phyloP scores from a whole-genome alignment of 1,140 invertebrate genomes.

The Bombus confusus region DNA sequence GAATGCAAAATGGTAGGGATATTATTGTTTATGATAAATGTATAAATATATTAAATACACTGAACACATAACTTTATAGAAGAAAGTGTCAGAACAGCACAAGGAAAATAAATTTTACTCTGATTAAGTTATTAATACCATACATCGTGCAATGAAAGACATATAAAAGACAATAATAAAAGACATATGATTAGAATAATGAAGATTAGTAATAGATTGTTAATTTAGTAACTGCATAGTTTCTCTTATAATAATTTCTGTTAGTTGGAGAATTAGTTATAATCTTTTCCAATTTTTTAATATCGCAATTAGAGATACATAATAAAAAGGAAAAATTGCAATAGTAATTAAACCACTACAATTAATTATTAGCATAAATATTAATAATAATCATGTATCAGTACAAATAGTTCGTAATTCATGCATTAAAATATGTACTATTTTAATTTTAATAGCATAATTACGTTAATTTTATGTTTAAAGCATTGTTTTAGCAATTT shows the following conservation, averaged over 20 bases:
- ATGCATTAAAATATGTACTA: neutral
- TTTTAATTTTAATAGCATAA: neutral
- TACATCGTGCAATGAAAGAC: constrained; percentile 72
- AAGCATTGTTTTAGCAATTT: neutral
- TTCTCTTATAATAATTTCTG: constrained; percentile 1
- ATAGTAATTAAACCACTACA: neutral
- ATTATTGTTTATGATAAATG: constrained; percentile 8
- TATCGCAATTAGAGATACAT: neutral
- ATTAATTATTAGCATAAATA: neutral
- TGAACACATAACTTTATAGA: constrained; percentile 16
- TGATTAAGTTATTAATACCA: constrained; percentile 70
- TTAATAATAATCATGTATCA: neutral
- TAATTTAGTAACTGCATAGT: neutral
- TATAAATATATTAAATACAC: constrained; percentile 21
- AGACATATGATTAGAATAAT: constrained; percentile 43
- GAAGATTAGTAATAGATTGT: constrained; percentile 27
- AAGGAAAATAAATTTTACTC: constrained; percentile 11
- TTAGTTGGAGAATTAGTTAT: constrained; percentile 14
- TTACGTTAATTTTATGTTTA: no score
- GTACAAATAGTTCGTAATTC: neutral
- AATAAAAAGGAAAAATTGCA: neutral
- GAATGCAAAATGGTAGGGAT: neutral
- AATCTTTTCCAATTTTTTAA: neutral
- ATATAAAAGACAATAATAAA: constrained; percentile 4
- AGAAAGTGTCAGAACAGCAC: constrained; percentile 11